Conservation (phyloP, 2,113 vertebrate genomes). For the Abramis brama region DNA sequence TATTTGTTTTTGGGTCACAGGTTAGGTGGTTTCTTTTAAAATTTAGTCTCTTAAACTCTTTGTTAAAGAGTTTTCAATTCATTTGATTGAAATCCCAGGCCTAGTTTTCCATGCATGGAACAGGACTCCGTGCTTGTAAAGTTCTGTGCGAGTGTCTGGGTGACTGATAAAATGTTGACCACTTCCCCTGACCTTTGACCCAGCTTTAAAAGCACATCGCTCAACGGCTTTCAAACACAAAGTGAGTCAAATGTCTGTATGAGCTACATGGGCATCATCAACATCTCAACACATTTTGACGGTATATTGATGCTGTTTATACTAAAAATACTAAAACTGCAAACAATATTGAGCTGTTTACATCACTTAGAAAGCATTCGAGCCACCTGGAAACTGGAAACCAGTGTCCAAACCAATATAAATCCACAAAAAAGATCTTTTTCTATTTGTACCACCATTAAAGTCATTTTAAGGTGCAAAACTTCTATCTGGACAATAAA, state of each 20-base stretch:
- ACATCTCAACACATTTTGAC: neutral
- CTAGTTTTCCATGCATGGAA: conserved; percentile 13
- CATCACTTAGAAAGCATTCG: neutral
- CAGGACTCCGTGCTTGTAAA: neutral
- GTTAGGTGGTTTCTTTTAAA: neutral
- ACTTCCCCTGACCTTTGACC: conserved; percentile 69
- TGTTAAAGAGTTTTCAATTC: conserved; percentile 3
- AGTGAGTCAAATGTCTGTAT: neutral
- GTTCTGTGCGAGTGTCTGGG: conserved; percentile 16
- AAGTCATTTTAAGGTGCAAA: neutral
- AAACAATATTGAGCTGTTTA: neutral
- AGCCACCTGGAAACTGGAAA: neutral
- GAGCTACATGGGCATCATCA: neutral
- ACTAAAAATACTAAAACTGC: neutral
- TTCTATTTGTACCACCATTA: neutral
- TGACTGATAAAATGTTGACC: conserved; percentile 62
- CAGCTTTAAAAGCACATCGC: conserved; percentile 64
- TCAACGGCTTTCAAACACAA: conserved; percentile 10
- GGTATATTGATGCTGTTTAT: neutral
- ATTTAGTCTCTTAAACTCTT: neutral
- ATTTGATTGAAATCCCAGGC: conserved; percentile 8
- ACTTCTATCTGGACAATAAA: neutral
- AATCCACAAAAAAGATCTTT: neutral
- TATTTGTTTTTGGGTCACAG: conserved; percentile 17
- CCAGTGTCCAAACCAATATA: neutral